Percentiles rank a stretch among this genome's conserved stretches.
phyloP scores from a whole-genome alignment of 2,113 vertebrate genomes.

The Tragelaphus buxtoni region DNA sequence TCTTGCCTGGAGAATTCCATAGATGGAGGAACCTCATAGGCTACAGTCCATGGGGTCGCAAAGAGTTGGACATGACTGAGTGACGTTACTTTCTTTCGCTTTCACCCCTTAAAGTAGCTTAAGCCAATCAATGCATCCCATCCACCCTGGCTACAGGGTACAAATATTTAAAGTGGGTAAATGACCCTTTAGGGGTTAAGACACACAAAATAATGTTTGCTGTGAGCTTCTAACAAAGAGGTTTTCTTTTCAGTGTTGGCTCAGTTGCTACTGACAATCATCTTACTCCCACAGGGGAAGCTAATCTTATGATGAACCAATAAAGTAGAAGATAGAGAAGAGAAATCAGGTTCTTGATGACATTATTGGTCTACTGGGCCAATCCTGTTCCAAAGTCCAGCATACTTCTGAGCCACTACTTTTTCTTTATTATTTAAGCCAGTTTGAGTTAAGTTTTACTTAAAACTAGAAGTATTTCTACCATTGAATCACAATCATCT shows the following conservation, averaged over 20 bases:
- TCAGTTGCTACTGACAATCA: not conserved
- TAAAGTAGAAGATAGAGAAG: not conserved
- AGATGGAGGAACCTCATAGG: not conserved
- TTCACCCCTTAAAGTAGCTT: not conserved
- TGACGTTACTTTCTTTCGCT: not conserved
- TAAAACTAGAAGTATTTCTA: not conserved
- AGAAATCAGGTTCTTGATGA: not conserved
- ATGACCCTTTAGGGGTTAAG: not conserved
- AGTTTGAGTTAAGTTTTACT: not conserved
- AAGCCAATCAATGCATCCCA: not conserved
- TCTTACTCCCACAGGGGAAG: not conserved
- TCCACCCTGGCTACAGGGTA: not conserved
- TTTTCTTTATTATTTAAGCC: slow-evolving; percentile 1
- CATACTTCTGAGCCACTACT: not conserved
- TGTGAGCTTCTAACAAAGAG: not conserved
- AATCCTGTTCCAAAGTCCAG: not conserved
- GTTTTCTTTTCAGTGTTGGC: not conserved
- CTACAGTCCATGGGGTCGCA: not conserved
- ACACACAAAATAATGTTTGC: not conserved
- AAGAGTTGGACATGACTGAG: not conserved
- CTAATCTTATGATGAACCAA: not conserved
- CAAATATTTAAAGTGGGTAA: not conserved
- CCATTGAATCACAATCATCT: not conserved
- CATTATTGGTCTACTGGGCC: not conserved
- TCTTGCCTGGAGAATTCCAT: not conserved